Evolutionary conservation across 2,113 vertebrate genomes (phyloP), one percentile per base, ranked within the genome.

Genomic region (Mus pahari): DNA sequence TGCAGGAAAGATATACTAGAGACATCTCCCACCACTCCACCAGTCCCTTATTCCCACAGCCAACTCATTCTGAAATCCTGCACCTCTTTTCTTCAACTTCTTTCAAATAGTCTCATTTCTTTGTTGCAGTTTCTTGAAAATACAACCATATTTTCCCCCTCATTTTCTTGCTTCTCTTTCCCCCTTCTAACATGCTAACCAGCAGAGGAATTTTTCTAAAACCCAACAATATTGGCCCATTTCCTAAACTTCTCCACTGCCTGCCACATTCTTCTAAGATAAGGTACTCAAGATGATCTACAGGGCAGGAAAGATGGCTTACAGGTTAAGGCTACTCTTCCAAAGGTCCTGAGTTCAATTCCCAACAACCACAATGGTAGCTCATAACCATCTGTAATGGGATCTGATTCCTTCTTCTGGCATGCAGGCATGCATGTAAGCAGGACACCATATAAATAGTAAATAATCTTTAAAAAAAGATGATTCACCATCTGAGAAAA

Each of bases 231-330:
- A 73, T 31, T 82, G 17, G 0, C 79, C 53, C 19, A 48, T 93
- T 96, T 39, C 55, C 87, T 96, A 90, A 94, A 90, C 31, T 50
- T 94, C 31, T 91, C 86, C 77, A 58, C 74, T 88, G 22, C n/a
- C 13, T 19, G 33, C 22, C 70, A 71, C 36, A 20, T 70, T 71
- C 48, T 45, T 97, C 53, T 79, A 92, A 81, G 13, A 28, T 95
- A 50, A 91, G 12, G 58, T 64, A 62, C 55, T 26, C 66, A 66
- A 93, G 42, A 93, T 77, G 20, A 89, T 48, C 17, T 71, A 95
- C 11, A 68, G 64, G 64, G 4, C 64, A 33, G 31, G 13, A 64
- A 68, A 68, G 64, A 68, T 33, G 64, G 31, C 28, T 68, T 33
- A 68, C 28, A 33, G 64, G 28, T 31, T 31, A 66, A 66, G 28